These are phyloP conservation scores for Antigone vipio DNA, from an alignment of 2,113 vertebrate genomes.

Conservation along the genomic window DNA sequence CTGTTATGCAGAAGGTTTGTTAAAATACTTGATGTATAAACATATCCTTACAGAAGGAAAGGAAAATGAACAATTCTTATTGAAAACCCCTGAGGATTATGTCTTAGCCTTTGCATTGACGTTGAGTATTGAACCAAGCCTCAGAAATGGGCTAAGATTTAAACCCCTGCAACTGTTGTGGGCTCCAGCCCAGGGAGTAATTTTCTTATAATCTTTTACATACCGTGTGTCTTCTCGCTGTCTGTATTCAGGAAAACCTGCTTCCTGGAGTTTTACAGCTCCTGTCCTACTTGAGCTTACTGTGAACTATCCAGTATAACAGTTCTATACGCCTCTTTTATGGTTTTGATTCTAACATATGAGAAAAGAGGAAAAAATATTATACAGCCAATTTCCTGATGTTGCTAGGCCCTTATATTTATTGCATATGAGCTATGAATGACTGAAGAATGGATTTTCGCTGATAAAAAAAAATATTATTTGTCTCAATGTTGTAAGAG, in stretches of 20 bases:
- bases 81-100: not conserved
- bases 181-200: not conserved
- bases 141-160: not conserved
- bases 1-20: not conserved
- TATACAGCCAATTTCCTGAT: not conserved
- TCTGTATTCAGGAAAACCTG: not conserved
- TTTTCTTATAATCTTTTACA: not conserved
- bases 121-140: not conserved
- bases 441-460: not conserved
- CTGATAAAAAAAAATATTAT: not conserved
- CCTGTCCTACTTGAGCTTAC: not conserved
- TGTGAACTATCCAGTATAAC: fast-evolving
- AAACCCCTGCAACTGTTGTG: fast-evolving
- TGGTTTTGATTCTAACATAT: not conserved
- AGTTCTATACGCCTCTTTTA: not conserved
- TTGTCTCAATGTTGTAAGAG: not conserved
- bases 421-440: not conserved
- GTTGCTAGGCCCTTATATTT: not conserved
- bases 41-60: not conserved
- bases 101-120: not conserved
- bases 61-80: not conserved
- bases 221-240: not conserved
- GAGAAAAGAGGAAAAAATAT: not conserved
- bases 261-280: not conserved
- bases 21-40: not conserved